These are phyloP conservation scores for Rousettus madagascariensis DNA, from an alignment of 2,797 vertebrate species.

Conservation along the genomic window DNA sequence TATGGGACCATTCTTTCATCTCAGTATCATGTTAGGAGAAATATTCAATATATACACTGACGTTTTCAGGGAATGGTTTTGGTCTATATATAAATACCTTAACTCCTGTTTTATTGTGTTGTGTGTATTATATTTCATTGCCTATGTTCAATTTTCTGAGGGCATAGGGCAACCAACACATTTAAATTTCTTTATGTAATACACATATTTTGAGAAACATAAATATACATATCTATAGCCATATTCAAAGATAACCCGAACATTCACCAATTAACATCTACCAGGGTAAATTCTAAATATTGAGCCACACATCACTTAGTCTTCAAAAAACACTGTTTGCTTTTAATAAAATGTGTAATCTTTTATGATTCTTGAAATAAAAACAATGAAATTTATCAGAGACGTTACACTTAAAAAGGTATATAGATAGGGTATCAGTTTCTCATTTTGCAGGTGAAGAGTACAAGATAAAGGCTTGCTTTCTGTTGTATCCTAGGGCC, in stretches of 20 bases:
- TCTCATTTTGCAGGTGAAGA: neutral
- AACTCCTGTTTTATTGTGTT: neutral
- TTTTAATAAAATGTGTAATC: neutral
- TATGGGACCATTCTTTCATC: neutral
- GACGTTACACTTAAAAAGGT: neutral
- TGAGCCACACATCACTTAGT: neutral
- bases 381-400: neutral
- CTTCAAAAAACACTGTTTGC: neutral
- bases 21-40: neutral
- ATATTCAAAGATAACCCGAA: neutral
- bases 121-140: neutral
- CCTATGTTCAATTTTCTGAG: neutral
- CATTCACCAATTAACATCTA: neutral
- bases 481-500: neutral
- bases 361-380: constrained; percentile 35
- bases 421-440: neutral
- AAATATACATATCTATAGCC: neutral
- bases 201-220: neutral
- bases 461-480: neutral
- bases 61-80: neutral
- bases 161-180: neutral
- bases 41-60: neutral
- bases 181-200: constrained; percentile 17
- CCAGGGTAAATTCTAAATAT: neutral
- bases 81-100: neutral